Conservation (phyloP, 2,888 invertebrate species). For the Julus scanicus region DNA sequence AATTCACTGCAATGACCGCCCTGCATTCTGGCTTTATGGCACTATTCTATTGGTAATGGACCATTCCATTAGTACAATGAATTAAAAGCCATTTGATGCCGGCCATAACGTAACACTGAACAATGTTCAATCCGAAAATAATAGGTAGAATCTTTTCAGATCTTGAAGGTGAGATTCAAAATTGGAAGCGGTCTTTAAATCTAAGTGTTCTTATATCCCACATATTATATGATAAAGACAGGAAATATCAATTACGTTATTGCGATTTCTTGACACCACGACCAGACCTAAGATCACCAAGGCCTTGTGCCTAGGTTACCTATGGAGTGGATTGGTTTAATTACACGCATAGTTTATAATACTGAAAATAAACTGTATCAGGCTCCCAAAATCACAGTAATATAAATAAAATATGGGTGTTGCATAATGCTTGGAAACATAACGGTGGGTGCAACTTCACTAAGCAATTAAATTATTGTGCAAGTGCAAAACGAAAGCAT, state of each 20-base stretch:
- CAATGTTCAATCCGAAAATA: too few relatives aligned
- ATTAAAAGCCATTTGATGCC: too few relatives aligned
- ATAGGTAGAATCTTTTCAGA: neutral
- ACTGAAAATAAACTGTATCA: neutral
- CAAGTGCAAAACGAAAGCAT: neutral
- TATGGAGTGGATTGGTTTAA: neutral
- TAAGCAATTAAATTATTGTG: neutral
- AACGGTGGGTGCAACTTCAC: neutral
- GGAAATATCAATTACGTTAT: neutral
- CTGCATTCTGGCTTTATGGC: too few relatives aligned
- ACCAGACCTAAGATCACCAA: neutral
- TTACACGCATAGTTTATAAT: neutral
- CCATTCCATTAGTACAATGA: too few relatives aligned
- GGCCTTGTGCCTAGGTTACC: neutral
- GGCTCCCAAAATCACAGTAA: neutral
- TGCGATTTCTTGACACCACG: neutral
- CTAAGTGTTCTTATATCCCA: neutral
- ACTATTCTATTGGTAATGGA: too few relatives aligned
- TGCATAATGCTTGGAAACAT: slow-evolving; percentile 16
- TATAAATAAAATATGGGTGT: neutral
- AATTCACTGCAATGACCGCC: too few relatives aligned
- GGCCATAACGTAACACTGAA: too few relatives aligned
- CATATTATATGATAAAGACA: neutral
- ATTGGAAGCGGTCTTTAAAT: neutral
- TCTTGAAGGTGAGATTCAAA: neutral